A percentile compares a stretch with the other conserved stretches of the same genome.
Evolutionary conservation across 2,888 invertebrate genomes (phyloP).

Genomic region (Gisinianus flammeolus): DNA sequence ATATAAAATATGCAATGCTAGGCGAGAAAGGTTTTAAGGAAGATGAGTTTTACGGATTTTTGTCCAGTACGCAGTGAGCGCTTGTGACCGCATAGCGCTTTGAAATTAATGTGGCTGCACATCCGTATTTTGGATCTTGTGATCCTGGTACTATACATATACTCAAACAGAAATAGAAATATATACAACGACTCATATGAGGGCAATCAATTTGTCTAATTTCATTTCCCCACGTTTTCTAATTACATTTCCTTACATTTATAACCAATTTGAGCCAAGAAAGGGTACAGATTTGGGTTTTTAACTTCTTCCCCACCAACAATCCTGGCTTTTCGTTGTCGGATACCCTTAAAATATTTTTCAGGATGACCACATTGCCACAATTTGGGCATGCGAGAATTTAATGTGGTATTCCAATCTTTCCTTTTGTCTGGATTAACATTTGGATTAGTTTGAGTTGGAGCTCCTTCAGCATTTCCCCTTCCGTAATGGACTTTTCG

Average conservation of each 20-base stretch:
- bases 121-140: not conserved
- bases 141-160: no score
- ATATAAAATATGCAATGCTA: not conserved
- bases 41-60: not conserved
- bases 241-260: not conserved
- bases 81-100: slow-evolving; percentile 12
- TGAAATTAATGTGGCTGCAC: slow-evolving; percentile 10
- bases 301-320: slow-evolving; percentile 3
- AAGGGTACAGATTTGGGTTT: not conserved
- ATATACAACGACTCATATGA: not conserved
- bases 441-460: no score
- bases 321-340: not conserved
- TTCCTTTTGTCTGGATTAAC: no score
- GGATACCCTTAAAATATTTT: not conserved
- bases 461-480: no score
- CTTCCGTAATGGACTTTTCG: no score
- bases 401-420: not conserved
- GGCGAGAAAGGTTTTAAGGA: not conserved
- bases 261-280: slow-evolving; percentile 12
- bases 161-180: not conserved
- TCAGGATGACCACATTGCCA: slow-evolving; percentile 8
- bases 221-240: not conserved
- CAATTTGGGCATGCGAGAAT: not conserved
- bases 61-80: slow-evolving; percentile 19
- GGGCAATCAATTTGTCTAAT: not conserved